phyloP scores from a whole-genome alignment of 2,797 vertebrate genomes.

The Danio kyathit region DNA sequence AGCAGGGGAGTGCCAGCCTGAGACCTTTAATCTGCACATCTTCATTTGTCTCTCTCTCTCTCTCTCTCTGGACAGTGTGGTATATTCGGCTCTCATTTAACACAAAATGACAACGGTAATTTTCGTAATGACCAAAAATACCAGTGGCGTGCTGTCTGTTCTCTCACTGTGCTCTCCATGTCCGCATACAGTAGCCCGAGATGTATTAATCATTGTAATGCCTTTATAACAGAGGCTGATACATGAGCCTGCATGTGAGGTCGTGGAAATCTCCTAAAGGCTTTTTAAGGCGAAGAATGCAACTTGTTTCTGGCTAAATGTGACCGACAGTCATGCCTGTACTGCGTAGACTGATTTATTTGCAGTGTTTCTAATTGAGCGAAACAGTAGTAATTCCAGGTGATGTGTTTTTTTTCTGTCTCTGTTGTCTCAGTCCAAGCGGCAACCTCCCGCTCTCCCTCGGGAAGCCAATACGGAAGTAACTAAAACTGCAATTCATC shows the following conservation, averaged over 20 bases:
- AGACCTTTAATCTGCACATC: constrained; percentile 73
- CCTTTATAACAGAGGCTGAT: constrained; percentile 30
- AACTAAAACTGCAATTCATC: no score
- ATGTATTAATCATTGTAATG: constrained; percentile 53
- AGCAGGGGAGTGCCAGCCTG: constrained; percentile 57
- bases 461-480: no score
- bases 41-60: constrained; percentile 72
- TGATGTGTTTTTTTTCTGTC: constrained; percentile 8
- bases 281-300: constrained; percentile 35
- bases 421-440: constrained; percentile 3
- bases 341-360: constrained; percentile 30
- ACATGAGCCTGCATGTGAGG: background rate
- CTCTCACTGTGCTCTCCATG: constrained; percentile 47
- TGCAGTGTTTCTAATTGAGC: constrained; percentile 23
- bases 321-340: constrained; percentile 8
- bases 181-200: constrained; percentile 40
- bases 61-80: constrained; percentile 49
- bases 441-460: no score
- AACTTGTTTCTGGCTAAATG: constrained; percentile 1
- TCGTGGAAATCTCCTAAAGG: background rate
- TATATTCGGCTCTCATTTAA: constrained; percentile 67
- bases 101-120: constrained; percentile 67
- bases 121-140: constrained; percentile 67
- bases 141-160: constrained; percentile 50
- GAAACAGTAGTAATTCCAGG: constrained; percentile 31